A percentile compares a stretch with the other conserved stretches of the same genome.
Evolutionary conservation across 2,797 vertebrate species (phyloP).

Genomic region (Alauda arvensis): DNA sequence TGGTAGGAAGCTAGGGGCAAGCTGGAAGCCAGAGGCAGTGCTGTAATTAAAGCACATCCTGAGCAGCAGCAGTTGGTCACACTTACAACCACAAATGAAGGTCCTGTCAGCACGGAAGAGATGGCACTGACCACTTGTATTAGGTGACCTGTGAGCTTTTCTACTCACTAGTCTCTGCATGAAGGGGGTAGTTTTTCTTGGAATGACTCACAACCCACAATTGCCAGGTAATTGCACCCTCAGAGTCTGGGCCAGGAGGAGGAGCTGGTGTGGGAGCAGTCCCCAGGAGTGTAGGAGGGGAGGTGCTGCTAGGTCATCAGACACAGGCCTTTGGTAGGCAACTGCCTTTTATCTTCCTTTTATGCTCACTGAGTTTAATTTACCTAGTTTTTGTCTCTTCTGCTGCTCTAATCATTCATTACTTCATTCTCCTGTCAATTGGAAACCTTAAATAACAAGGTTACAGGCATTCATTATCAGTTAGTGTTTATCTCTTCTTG

Average conservation of each 20-base stretch:
- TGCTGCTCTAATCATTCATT: background rate
- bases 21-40: background rate
- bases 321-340: background rate
- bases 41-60: background rate
- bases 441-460: background rate
- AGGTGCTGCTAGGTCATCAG: background rate
- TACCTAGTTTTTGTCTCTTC: background rate
- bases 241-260: background rate
- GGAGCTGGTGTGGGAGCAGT: background rate
- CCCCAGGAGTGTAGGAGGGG: background rate
- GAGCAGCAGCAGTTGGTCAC: background rate
- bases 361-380: background rate
- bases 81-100: background rate
- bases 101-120: background rate
- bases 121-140: background rate
- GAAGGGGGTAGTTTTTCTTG: background rate
- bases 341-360: background rate
- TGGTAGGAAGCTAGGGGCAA: background rate
- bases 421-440: background rate
- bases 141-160: background rate
- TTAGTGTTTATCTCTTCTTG: background rate
- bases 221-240: slow-evolving; percentile 3
- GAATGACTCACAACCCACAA: background rate
- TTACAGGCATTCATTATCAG: background rate
- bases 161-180: background rate